phyloP scores from a whole-genome alignment of 1,140 invertebrate species.

The Eumeta japonica region DNA sequence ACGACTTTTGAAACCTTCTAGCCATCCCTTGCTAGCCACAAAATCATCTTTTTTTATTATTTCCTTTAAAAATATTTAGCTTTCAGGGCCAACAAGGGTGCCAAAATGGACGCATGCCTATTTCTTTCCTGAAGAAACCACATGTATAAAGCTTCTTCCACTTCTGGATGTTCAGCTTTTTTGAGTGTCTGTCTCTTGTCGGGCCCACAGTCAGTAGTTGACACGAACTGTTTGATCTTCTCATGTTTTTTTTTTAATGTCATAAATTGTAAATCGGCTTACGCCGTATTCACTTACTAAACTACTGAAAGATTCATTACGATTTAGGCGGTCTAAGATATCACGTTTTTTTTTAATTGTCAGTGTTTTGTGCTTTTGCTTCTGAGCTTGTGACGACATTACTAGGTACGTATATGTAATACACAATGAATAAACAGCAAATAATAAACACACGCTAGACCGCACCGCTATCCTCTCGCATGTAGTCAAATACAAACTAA shows the following conservation, averaged over 20 bases:
- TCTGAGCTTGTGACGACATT: conserved; percentile 26
- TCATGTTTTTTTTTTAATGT: no score
- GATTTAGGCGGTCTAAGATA: no score
- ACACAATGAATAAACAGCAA: no score
- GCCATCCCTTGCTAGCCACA: conserved; percentile 29
- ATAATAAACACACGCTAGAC: no score
- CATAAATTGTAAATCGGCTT: conserved; percentile 25
- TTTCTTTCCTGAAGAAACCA: conserved; percentile 32
- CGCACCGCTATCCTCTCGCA: no score
- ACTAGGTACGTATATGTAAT: no score
- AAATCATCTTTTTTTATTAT: conserved; percentile 34
- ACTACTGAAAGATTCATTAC: no score
- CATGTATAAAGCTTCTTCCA: no score
- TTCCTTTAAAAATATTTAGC: conserved; percentile 29
- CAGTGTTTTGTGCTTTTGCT: conserved; percentile 29
- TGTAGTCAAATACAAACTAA: no score
- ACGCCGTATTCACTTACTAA: no score
- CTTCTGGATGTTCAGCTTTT: conserved; percentile 26
- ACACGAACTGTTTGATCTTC: conserved; percentile 22
- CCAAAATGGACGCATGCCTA: conserved; percentile 26
- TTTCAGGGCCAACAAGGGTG: conserved; percentile 27
- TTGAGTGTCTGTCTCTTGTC: conserved; percentile 27
- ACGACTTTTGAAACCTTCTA: conserved; percentile 30
- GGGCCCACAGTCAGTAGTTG: conserved; percentile 22
- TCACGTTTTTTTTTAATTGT: conserved; percentile 29